phyloP scores from a whole-genome alignment of 1,140 invertebrate species.

The Heliconius hermathena region DNA sequence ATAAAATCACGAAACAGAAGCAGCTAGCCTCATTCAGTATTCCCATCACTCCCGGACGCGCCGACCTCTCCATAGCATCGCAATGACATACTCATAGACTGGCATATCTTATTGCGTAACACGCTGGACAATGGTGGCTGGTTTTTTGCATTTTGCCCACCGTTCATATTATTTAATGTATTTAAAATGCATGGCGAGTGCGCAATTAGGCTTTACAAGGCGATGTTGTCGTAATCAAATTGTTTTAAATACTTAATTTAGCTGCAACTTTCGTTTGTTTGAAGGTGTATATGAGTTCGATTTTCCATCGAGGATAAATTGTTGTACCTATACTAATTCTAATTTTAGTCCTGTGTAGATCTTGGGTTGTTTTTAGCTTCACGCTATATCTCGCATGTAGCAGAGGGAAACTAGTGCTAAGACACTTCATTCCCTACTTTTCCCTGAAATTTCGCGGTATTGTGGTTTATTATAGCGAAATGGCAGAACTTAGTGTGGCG shows the following conservation, averaged over 20 bases:
- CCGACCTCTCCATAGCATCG: slow-evolving; percentile 8
- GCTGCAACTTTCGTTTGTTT: no score
- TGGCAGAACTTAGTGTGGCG: no score
- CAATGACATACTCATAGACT: slow-evolving; percentile 25
- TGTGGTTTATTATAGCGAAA: no score
- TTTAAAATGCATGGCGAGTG: background rate
- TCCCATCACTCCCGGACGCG: slow-evolving; percentile 30
- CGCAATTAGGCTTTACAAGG: background rate
- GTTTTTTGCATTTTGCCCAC: slow-evolving; percentile 8
- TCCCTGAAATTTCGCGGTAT: no score
- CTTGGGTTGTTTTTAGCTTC: no score
- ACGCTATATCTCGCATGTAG: no score
- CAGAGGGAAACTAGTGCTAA: no score
- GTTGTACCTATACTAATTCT: no score
- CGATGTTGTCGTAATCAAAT: background rate
- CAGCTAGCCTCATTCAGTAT: slow-evolving; percentile 24
- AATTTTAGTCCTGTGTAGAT: no score
- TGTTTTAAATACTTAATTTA: background rate
- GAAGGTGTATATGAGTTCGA: no score
- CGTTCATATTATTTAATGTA: background rate
- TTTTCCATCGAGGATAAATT: no score
- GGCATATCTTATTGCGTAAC: slow-evolving; percentile 31
- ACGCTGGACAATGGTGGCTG: slow-evolving; percentile 24
- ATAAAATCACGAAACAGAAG: background rate
- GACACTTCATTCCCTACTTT: no score